Evolutionary conservation across 64 coral and sea anemone genomes (phyloP).

Genomic region (Trachythela sp.): DNA sequence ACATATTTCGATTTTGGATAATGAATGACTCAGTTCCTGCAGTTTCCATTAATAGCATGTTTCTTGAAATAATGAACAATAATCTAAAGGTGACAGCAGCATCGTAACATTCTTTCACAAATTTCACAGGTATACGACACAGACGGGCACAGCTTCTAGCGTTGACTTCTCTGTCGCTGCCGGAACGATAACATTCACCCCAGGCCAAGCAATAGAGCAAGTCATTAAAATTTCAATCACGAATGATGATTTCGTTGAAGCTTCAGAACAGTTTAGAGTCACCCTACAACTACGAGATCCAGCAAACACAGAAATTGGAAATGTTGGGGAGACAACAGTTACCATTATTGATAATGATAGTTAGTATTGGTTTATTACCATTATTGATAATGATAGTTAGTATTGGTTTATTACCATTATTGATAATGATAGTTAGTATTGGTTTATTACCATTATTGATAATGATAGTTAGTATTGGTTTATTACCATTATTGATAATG

Average conservation of each 20-base stretch:
- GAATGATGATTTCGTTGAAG: not conserved
- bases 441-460: not conserved
- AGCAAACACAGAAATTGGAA: not conserved
- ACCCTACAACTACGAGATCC: not conserved
- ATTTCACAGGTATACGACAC: not conserved
- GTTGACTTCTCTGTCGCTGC: not conserved
- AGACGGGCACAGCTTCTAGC: not conserved
- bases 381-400: not conserved
- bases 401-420: not conserved
- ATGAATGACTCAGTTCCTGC: too few relatives aligned
- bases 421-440: too few relatives aligned
- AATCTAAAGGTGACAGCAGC: too few relatives aligned
- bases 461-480: not conserved
- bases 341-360: constrained; percentile 12
- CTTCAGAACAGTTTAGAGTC: not conserved
- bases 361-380: not conserved
- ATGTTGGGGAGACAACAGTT: not conserved
- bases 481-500: not conserved
- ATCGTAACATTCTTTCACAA: not conserved
- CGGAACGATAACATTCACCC: not conserved
- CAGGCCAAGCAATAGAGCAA: not conserved
- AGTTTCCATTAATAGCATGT: too few relatives aligned
- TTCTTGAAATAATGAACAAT: too few relatives aligned
- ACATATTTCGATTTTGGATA: too few relatives aligned
- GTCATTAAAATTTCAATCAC: not conserved